phyloP scores from a whole-genome alignment of 2,888 invertebrate species.

The Lepidocyrtoides sp. region DNA sequence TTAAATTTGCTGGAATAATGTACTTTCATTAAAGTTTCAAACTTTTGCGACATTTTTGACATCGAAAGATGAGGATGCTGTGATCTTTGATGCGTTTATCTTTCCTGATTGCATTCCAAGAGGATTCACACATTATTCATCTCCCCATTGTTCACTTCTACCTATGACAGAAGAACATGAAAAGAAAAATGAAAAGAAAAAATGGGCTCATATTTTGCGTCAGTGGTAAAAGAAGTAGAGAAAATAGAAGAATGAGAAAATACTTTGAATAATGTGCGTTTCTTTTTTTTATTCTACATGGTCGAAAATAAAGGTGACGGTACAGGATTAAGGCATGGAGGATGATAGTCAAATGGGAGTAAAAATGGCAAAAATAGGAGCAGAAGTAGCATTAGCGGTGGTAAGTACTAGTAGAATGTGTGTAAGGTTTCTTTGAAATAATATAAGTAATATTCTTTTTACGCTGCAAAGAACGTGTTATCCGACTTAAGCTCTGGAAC shows the following conservation, averaged over 20 bases:
- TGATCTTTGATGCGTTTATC: slow-evolving; percentile 94
- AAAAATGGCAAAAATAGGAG: neutral
- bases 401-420: neutral
- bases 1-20: too few relatives aligned
- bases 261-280: slow-evolving; percentile 72
- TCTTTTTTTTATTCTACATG: slow-evolving; percentile 38
- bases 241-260: slow-evolving; percentile 48
- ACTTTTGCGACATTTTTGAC: slow-evolving; percentile 94
- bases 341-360: slow-evolving; percentile 3
- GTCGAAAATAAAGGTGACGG: slow-evolving; percentile 20
- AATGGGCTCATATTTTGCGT: slow-evolving; percentile 69
- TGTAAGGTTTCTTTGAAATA: slow-evolving; percentile 5
- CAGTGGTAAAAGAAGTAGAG: slow-evolving; percentile 5
- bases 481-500: slow-evolving; percentile 58
- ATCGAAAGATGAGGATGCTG: slow-evolving; percentile 95
- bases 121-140: slow-evolving; percentile 91
- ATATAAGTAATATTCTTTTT: slow-evolving; percentile 28
- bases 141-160: slow-evolving; percentile 79
- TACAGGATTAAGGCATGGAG: slow-evolving; percentile 47
- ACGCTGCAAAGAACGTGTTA: slow-evolving; percentile 64
- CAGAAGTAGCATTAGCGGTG: neutral
- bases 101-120: slow-evolving; percentile 96
- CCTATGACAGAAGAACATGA: slow-evolving; percentile 73
- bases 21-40: too few relatives aligned
- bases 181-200: slow-evolving; percentile 53